A percentile compares a stretch with the other conserved stretches of the same genome.
phyloP scores from a whole-genome alignment of 2,797 vertebrate genomes.

The Steatocranus sp. region DNA sequence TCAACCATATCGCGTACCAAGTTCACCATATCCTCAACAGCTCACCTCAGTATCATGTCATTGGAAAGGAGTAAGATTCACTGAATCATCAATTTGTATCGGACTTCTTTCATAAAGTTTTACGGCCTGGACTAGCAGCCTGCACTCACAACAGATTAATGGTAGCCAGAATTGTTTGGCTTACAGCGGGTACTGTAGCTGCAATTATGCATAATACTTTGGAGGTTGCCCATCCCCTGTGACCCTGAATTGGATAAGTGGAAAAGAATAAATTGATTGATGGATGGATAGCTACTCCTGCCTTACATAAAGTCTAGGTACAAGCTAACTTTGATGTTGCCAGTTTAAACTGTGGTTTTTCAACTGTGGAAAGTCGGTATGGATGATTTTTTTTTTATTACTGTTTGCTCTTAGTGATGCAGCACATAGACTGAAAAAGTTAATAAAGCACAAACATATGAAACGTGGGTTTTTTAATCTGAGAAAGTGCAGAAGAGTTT shows the following conservation, averaged over 20 bases:
- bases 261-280: background rate
- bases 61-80: background rate
- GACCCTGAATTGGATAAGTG: background rate
- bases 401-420: background rate
- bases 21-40: background rate
- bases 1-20: background rate
- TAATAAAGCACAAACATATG: background rate
- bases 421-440: background rate
- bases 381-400: background rate
- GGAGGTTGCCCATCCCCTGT: background rate
- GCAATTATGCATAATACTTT: background rate
- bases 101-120: background rate
- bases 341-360: background rate
- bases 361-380: background rate
- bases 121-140: background rate
- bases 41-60: background rate
- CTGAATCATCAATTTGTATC: background rate
- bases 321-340: background rate
- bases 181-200: background rate
- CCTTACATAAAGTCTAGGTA: background rate
- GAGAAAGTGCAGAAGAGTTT: background rate
- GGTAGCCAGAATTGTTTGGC: background rate
- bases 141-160: background rate
- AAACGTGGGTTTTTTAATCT: background rate
- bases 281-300: background rate